Conservation (phyloP, 2,113 vertebrate genomes). For the Rhabdornis inornatus region DNA sequence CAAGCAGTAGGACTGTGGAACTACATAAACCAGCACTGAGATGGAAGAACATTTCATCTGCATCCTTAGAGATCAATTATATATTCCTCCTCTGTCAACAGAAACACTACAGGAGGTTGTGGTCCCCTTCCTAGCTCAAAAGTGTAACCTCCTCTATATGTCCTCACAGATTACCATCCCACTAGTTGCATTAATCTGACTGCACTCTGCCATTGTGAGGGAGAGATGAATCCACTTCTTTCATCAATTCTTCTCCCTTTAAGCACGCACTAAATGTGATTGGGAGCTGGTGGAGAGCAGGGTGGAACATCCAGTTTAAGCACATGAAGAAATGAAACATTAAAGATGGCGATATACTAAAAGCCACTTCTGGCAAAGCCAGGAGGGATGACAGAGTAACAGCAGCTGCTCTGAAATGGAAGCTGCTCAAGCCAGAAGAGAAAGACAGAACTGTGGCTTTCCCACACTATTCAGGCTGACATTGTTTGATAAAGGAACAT, state of each 20-base stretch:
- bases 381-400: neutral
- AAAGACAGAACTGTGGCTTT: neutral
- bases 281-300: neutral
- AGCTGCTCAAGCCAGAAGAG: neutral
- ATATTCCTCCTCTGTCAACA: neutral
- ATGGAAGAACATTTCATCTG: neutral
- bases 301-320: neutral
- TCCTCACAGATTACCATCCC: neutral
- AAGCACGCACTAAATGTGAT: neutral
- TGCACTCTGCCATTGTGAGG: neutral
- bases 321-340: neutral
- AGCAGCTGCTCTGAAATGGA: neutral
- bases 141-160: neutral
- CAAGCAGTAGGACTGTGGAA: neutral
- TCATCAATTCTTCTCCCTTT: neutral
- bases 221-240: neutral
- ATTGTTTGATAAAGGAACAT: neutral
- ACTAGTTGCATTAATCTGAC: neutral
- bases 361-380: fast-evolving
- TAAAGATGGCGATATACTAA: neutral
- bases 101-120: neutral
- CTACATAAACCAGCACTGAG: neutral
- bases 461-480: neutral
- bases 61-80: neutral
- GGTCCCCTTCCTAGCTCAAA: neutral